Percentiles rank a stretch among this genome's conserved stretches.
These are phyloP conservation scores for Spilosoma lubricipeda DNA, from an alignment of 2,888 invertebrate genomes.

Conservation along the genomic window DNA sequence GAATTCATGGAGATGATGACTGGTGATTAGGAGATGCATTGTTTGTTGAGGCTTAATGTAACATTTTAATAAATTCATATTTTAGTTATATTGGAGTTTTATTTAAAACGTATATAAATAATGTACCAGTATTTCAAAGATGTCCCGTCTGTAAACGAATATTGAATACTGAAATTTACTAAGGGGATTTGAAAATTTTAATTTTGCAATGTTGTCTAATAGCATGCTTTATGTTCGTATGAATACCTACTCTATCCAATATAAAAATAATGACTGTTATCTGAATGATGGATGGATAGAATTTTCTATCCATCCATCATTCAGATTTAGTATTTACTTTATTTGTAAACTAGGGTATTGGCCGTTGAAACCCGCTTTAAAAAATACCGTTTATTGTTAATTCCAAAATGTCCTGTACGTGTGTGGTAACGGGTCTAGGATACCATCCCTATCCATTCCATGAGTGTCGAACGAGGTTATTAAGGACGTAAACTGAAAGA, in stretches of 20 bases:
- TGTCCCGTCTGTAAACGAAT: neutral
- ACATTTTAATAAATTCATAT: conserved; percentile 38
- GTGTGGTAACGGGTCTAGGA: no score
- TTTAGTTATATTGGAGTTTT: conserved; percentile 36
- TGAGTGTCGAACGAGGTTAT: no score
- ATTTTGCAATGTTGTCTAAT: neutral
- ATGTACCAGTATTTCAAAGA: neutral
- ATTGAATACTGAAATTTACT: neutral
- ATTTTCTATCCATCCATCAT: no score
- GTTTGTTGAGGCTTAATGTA: conserved; percentile 15
- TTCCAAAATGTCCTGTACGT: no score
- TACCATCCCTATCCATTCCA: no score
- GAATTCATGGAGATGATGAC: conserved; percentile 94
- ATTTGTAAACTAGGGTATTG: no score
- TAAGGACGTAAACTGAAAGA: no score
- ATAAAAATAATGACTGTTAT: neutral
- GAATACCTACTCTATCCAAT: neutral
- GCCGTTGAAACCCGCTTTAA: no score
- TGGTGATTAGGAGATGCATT: conserved; percentile 85
- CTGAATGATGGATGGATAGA: no score
- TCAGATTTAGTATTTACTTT: no score
- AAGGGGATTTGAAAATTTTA: neutral
- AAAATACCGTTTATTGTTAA: no score
- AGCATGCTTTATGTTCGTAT: neutral
- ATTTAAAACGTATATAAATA: conserved; percentile 10